These are phyloP conservation scores for Hoplostethus atlanticus DNA, from an alignment of 2,797 vertebrate genomes.

Conservation along the genomic window DNA sequence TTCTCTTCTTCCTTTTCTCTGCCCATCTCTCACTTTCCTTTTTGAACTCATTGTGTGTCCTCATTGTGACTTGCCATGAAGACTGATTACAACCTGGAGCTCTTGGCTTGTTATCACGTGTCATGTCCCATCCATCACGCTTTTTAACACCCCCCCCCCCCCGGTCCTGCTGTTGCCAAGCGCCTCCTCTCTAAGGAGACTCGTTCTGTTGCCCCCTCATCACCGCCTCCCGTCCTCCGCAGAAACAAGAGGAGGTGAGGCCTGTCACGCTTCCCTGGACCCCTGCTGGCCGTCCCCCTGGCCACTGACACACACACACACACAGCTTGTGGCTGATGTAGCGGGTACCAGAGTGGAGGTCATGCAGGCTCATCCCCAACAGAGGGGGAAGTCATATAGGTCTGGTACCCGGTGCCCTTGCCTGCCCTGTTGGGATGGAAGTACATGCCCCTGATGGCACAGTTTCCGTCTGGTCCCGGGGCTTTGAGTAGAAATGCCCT, in stretches of 20 bases:
- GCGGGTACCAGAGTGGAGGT: slow-evolving; percentile 46
- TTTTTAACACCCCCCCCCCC: slow-evolving; percentile 60
- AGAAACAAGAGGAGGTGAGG: slow-evolving; percentile 6
- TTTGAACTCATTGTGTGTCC: slow-evolving; percentile 63
- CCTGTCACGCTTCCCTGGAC: slow-evolving; percentile 27
- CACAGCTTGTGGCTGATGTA: slow-evolving; percentile 67
- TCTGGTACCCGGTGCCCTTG: slow-evolving; percentile 10
- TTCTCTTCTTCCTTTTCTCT: slow-evolving; percentile 9
- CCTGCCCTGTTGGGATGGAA: slow-evolving; percentile 15
- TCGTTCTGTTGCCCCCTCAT: slow-evolving; percentile 41
- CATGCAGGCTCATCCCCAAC: slow-evolving; percentile 42
- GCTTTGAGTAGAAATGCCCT: background rate
- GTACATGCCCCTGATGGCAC: slow-evolving; percentile 4
- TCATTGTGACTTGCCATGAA: slow-evolving; percentile 67
- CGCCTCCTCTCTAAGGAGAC: slow-evolving; percentile 42
- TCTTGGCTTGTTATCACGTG: slow-evolving; percentile 65
- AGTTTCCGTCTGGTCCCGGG: background rate
- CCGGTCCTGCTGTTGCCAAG: slow-evolving; percentile 39
- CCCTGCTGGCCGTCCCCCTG: slow-evolving; percentile 19
- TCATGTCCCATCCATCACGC: slow-evolving; percentile 69
- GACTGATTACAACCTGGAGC: slow-evolving; percentile 58
- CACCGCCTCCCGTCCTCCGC: slow-evolving; percentile 2
- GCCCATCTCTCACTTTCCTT: slow-evolving; percentile 18
- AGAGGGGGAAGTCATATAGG: slow-evolving; percentile 18
- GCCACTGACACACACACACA: slow-evolving; percentile 46